These are phyloP conservation scores for Ophioninae sp. DNA, from an alignment of 2,888 invertebrate species.

Conservation along the genomic window DNA sequence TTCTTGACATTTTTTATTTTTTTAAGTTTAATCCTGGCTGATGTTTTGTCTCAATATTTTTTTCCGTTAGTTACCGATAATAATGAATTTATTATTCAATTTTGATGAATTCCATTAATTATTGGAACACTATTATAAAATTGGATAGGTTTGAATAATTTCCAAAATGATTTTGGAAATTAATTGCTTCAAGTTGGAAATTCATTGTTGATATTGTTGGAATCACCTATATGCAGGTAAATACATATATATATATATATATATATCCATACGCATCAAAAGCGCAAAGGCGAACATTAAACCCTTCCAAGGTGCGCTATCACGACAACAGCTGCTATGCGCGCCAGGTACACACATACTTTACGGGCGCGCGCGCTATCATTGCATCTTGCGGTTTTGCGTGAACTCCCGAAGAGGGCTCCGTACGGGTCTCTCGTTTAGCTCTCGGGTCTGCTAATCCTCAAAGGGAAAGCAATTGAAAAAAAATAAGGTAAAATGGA, in stretches of 20 bases:
- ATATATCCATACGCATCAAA: conserved; percentile 22
- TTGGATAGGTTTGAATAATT: no score
- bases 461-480: conserved; percentile 49
- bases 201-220: background rate
- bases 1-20: no score
- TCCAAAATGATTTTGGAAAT: background rate
- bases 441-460: conserved; percentile 23
- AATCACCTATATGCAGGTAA: background rate
- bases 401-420: conserved; percentile 55
- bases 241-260: conserved; percentile 28
- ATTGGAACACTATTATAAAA: no score
- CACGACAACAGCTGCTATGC: conserved; percentile 80
- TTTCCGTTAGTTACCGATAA: no score
- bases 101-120: no score
- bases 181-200: background rate
- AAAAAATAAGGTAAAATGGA: conserved; percentile 56
- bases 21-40: no score
- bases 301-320: conserved; percentile 69
- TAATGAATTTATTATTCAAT: no score
- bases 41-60: no score
- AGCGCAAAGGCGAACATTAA: conserved; percentile 64
- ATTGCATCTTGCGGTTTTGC: conserved; percentile 66
- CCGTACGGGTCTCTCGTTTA: conserved; percentile 5
- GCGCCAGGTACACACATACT: conserved; percentile 72
- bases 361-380: conserved; percentile 65